phyloP scores from a whole-genome alignment of 2,113 vertebrate species.

The Scomber japonicus region DNA sequence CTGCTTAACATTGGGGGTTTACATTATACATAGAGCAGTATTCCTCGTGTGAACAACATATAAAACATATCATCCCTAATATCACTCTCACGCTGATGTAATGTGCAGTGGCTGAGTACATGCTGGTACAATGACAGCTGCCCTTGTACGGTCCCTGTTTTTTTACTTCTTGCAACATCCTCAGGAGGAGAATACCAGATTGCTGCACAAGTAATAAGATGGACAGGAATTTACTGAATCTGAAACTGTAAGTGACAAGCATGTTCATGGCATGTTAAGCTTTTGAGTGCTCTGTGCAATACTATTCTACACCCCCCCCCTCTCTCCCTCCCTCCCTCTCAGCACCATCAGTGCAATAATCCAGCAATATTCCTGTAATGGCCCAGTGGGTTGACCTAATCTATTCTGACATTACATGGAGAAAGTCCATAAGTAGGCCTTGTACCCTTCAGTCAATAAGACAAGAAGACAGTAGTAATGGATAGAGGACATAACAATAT shows the following conservation, averaged over 20 bases:
- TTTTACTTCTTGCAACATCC: not conserved
- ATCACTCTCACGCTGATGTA: conserved; percentile 13
- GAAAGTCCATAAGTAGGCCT: conserved; percentile 43
- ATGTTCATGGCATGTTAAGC: conserved; percentile 60
- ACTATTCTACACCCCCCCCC: not conserved
- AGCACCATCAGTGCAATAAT: conserved; percentile 60
- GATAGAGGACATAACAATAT: not conserved
- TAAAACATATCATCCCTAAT: conserved; percentile 5
- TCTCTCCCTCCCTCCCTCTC: not conserved
- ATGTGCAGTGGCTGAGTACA: conserved; percentile 1
- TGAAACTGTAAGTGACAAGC: conserved; percentile 34
- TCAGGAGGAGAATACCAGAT: not conserved
- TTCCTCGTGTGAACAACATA: conserved; percentile 27
- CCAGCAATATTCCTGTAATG: conserved; percentile 59
- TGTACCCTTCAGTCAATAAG: not conserved
- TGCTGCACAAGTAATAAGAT: not conserved
- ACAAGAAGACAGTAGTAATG: not conserved
- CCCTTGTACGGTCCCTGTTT: conserved; percentile 3
- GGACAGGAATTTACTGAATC: conserved; percentile 13
- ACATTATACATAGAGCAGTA: conserved; percentile 54
- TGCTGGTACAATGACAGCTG: conserved; percentile 16
- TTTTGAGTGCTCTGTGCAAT: conserved; percentile 58
- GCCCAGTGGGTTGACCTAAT: conserved; percentile 52
- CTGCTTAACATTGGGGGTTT: conserved; percentile 36
- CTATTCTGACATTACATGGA: conserved; percentile 58